Conservation (phyloP, 2,797 vertebrate genomes). For the Bufotes viridis region DNA sequence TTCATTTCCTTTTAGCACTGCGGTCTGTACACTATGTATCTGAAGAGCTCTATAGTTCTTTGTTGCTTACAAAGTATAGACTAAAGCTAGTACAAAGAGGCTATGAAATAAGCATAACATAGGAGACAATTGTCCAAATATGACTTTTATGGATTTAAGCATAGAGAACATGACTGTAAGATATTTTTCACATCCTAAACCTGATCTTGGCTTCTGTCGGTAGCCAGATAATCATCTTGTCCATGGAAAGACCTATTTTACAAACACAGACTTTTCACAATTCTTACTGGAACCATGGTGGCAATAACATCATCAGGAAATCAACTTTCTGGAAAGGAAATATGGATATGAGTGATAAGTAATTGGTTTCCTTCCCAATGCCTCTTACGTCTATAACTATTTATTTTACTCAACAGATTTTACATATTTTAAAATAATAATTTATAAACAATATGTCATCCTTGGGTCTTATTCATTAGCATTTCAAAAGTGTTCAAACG, state of each 20-base stretch:
- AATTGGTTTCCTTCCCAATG: background rate
- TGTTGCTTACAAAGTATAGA: background rate
- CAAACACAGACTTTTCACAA: background rate
- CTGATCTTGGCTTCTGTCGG: background rate
- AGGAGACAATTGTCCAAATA: background rate
- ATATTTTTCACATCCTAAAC: background rate
- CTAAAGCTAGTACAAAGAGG: background rate
- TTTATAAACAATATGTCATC: background rate
- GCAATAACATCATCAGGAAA: background rate
- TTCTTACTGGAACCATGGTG: background rate
- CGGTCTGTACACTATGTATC: background rate
- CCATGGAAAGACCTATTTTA: background rate
- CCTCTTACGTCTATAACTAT: background rate
- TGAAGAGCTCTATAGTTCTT: background rate
- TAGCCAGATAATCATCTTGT: background rate
- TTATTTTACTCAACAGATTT: background rate
- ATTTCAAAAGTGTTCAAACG: too few species aligned
- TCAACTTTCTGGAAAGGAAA: background rate
- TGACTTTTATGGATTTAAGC: background rate
- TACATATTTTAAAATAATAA: background rate
- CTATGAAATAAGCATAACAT: background rate
- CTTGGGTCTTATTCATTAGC: background rate
- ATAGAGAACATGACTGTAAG: background rate
- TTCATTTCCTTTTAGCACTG: background rate
- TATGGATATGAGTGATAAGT: constrained; percentile 3